Evolutionary conservation across 2,797 vertebrate species (phyloP).

Genomic region (Enteromius trimaculatus): DNA sequence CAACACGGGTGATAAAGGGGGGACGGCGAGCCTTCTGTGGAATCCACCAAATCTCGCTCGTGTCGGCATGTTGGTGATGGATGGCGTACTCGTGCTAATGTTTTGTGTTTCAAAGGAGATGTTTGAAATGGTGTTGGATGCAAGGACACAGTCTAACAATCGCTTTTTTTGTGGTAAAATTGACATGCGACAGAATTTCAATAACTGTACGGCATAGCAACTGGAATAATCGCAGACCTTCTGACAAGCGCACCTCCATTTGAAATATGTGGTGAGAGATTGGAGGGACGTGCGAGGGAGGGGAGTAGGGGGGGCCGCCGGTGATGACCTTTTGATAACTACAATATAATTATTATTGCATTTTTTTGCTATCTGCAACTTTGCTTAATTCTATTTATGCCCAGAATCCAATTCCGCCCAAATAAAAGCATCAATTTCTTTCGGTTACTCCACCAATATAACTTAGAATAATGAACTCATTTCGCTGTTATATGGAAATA

Average conservation of each 20-base stretch:
- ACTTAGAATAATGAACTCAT: conserved; percentile 87
- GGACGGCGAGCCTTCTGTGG: conserved; percentile 34
- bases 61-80: conserved; percentile 13
- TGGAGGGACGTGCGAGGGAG: conserved; percentile 44
- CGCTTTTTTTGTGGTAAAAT: conserved; percentile 44
- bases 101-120: conserved; percentile 42
- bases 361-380: conserved; percentile 73
- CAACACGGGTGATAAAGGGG: conserved; percentile 58
- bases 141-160: conserved; percentile 48
- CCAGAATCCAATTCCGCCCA: conserved; percentile 78
- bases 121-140: conserved; percentile 53
- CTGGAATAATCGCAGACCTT: conserved; percentile 49
- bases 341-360: conserved; percentile 79
- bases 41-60: conserved; percentile 52
- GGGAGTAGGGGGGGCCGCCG: conserved; percentile 44
- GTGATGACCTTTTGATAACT: conserved; percentile 77
- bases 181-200: conserved; percentile 58
- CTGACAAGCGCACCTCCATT: conserved; percentile 59
- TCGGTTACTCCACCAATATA: conserved; percentile 80
- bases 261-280: conserved; percentile 65
- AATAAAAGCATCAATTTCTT: conserved; percentile 83
- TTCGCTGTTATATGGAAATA: conserved; percentile 86
- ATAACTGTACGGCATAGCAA: conserved; percentile 52
- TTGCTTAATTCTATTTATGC: conserved; percentile 81
- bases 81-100: conserved; percentile 17